A percentile compares a stretch with the other conserved stretches of the same genome.
Conservation (phyloP, 2,113 vertebrate species). For the Eclectus roratus region DNA sequence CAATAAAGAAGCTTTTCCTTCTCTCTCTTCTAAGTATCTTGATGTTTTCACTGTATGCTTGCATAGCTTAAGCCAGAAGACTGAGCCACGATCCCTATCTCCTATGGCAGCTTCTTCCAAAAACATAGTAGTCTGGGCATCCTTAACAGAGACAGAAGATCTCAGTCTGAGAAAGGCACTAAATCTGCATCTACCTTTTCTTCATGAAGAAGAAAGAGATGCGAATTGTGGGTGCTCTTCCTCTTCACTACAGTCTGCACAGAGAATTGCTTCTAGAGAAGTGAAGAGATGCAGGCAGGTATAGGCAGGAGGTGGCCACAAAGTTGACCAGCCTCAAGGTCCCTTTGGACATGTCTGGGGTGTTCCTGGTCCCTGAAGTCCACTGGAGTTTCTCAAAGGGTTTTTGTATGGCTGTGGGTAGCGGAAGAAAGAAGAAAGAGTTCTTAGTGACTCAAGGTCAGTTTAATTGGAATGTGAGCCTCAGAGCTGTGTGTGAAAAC, state of each 20-base stretch:
- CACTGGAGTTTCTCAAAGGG: rapidly evolving
- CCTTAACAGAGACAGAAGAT: neutral
- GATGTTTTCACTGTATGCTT: neutral
- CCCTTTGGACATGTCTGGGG: neutral
- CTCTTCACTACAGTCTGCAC: neutral
- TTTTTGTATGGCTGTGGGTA: neutral
- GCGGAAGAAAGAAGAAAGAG: neutral
- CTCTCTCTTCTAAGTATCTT: neutral
- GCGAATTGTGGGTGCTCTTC: neutral
- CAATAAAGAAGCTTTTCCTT: neutral
- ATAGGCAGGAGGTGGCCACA: rapidly evolving
- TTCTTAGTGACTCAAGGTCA: neutral
- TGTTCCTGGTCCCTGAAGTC: neutral
- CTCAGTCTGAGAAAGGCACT: neutral
- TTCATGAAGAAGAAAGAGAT: neutral
- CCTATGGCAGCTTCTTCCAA: neutral
- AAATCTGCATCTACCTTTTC: neutral
- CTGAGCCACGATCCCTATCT: neutral
- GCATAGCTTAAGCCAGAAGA: neutral
- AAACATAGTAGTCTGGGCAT: neutral
- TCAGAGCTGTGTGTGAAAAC: neutral
- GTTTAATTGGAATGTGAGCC: neutral
- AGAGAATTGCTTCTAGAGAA: neutral
- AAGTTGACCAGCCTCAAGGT: neutral
- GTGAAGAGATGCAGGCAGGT: neutral